Evolutionary conservation across 1,140 invertebrate species (phyloP), one percentile per base, ranked within the genome.

Genomic region (Neodiprion lecontei): DNA sequence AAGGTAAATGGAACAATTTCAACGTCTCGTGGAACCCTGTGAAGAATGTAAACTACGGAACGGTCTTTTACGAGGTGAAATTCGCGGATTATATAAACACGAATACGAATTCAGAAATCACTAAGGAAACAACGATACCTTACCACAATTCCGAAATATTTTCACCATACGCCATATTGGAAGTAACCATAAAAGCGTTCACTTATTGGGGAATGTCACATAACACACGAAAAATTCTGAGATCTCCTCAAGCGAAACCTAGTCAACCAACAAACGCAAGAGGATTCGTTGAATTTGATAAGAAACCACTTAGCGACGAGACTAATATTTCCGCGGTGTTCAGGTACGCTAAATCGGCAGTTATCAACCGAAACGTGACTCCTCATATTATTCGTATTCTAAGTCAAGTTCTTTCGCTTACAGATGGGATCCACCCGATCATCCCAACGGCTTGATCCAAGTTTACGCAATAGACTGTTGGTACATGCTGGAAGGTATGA

Each of bases 61-160:
- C 90, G 10, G 92, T 98, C 0, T 95, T 93, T 79, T 98, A 98
- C 81, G 94, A 96, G 85, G 90, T 97, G 28, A 93, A 92, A 81
- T 90, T 96, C 65, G 89, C 81, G 1, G 85, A 88, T 77, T 84
- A 85, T 10, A 86, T 85, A 9, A 89, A 88, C 53, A 86, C 84
- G 0, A 84, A 87, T 74, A 82, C 82, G 0, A 85, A 86, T 67
- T 76, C 86, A 1, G 82, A 87, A 72, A 85, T 84, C 40, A 88
- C 86, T 0, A 87, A 78, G 1, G 82, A 85, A 70, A 88, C 83
- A 40, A 78, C 82, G 23, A 85, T 90, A 72, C 76, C 83, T 0
- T 89, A 89, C 74, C 86, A 89, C n/a, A 87, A 86, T 77, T 86
- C 88, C 0, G 86, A 89, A 80, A 79, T 84, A 17, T 88, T 95